Percentiles rank a stretch among this genome's conserved stretches.
phyloP scores from a whole-genome alignment of 2,113 vertebrate species.

The Ptychochromis oligacanthus region DNA sequence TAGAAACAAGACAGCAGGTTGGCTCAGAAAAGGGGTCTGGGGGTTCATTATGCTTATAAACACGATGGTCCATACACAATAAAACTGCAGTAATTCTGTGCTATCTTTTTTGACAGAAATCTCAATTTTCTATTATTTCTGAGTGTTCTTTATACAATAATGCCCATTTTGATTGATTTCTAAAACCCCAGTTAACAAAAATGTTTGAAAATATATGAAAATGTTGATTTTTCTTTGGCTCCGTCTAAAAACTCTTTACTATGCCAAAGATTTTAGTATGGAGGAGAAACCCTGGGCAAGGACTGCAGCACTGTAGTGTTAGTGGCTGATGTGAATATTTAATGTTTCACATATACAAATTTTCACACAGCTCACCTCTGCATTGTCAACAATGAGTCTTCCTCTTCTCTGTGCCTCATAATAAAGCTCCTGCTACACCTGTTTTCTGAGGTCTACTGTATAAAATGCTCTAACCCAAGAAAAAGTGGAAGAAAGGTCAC shows the following conservation, averaged over 20 bases:
- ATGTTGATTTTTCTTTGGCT: not conserved
- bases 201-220: not conserved
- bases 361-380: slow-evolving; percentile 1
- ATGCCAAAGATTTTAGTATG: not conserved
- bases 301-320: too few relatives aligned
- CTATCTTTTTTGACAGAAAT: not conserved
- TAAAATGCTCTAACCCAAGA: not conserved
- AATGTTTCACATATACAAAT: not conserved
- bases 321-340: not conserved
- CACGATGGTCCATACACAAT: too few relatives aligned
- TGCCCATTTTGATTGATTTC: not conserved
- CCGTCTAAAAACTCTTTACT: too few relatives aligned
- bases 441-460: not conserved
- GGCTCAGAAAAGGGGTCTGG: not conserved
- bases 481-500: slow-evolving; percentile 6
- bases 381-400: not conserved
- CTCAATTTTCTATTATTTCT: not conserved
- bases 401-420: not conserved
- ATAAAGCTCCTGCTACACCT: not conserved
- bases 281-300: too few relatives aligned
- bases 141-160: not conserved
- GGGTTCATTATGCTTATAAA: not conserved
- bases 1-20: not conserved
- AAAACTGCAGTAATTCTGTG: not conserved
- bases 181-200: not conserved